Base-by-base conservation (phyloP, 1,140 invertebrate genomes). In the Drosophila neocordata region DNA sequence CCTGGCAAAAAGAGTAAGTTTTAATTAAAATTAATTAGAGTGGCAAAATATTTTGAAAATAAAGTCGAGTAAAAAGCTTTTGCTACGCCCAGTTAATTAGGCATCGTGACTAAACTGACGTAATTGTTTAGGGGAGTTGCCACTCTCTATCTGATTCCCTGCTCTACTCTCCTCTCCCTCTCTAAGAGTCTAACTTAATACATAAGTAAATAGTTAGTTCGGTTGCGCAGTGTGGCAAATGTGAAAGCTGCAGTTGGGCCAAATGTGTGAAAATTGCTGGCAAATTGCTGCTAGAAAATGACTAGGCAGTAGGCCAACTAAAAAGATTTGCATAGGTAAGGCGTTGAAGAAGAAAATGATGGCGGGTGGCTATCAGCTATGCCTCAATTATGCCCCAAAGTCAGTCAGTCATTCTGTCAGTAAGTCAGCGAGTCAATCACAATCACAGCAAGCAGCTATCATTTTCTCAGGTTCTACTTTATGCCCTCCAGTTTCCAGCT, bases 221-320 rank as follows among this genome's bases (percentile, higher is more conserved):
- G 41, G 41, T 48, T 48, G 41, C 15, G 13, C 41, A 18, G 34
- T 68, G 61, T 52, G 58, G 66, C 74, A 75, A 85, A 85, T 77
- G 78, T 76, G 82, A 87, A 88, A 82, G 79, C 74, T 78, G 82
- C 83, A 76, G 78, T 87, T 82, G 27, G 82, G 82, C 74, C 71
- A 82, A 85, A 87, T 88, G 83, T 82, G 82, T 75, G 83, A 87
- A 85, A 85, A 85, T 87, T 69, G 76, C 78, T 51, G 44, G 52
- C 65, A 81, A 85, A 85, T 85, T 78, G 83, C 64, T 34, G 27
- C 52, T 27, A 37, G 56, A 67, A 74, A 74, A 74, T 74, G 63
- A 75, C 57, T 75, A 34, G 68, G 53, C 64, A 69, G 48, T 52
- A 65, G 67, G 61, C 64, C 57, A 69, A 72, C 35, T 53, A 18